Evolutionary conservation across 2,113 vertebrate genomes (phyloP).

Genomic region (Tautogolabrus adspersus): DNA sequence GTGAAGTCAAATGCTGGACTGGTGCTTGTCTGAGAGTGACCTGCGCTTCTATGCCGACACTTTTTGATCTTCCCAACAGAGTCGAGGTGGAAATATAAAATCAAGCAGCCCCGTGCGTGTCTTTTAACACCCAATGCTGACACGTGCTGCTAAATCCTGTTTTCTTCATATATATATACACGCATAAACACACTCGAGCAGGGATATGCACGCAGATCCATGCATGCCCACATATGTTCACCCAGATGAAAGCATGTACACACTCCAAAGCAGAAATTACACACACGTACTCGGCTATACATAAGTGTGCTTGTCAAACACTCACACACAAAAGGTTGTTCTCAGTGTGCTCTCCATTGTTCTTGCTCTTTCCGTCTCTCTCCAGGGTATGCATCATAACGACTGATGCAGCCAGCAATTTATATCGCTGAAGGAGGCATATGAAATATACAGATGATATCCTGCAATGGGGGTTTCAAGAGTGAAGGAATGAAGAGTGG

Average conservation of each 20-base stretch:
- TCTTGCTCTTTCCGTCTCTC: slow-evolving; percentile 60
- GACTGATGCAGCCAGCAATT: slow-evolving; percentile 68
- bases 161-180: background rate
- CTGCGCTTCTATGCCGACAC: slow-evolving; percentile 26
- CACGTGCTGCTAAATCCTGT: slow-evolving; percentile 51
- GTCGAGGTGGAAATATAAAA: slow-evolving; percentile 33
- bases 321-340: slow-evolving; percentile 39
- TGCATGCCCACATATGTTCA: slow-evolving; percentile 1
- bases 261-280: slow-evolving; percentile 25
- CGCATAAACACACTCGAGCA: background rate
- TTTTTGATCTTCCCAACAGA: slow-evolving; percentile 51
- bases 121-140: slow-evolving; percentile 60
- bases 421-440: slow-evolving; percentile 63
- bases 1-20: slow-evolving; percentile 44
- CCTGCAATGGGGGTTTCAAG: slow-evolving; percentile 59
- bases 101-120: slow-evolving; percentile 31
- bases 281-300: slow-evolving; percentile 26
- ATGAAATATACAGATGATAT: slow-evolving; percentile 69
- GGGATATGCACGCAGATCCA: background rate
- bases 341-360: slow-evolving; percentile 65
- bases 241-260: slow-evolving; percentile 8
- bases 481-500: slow-evolving; percentile 23
- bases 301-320: slow-evolving; percentile 34
- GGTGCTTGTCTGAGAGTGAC: slow-evolving; percentile 33
- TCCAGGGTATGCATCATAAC: slow-evolving; percentile 58